Evolutionary conservation across 2,797 vertebrate genomes (phyloP).

Genomic region (Morelia viridis): DNA sequence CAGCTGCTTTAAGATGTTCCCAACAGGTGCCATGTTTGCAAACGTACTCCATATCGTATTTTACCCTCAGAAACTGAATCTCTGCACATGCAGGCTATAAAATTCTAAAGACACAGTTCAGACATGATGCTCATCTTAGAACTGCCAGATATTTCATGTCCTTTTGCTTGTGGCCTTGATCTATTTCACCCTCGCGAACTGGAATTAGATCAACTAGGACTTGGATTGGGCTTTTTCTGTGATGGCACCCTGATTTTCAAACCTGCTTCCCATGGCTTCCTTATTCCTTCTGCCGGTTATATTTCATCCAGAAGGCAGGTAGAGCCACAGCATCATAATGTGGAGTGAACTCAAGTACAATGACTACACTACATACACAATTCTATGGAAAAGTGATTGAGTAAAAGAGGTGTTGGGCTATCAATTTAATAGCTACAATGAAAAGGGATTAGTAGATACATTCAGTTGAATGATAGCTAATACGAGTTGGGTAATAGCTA

Average conservation of each 20-base stretch:
- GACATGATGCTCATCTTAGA: not conserved
- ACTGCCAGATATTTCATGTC: not conserved
- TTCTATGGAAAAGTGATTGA: not conserved
- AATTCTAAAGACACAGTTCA: not conserved
- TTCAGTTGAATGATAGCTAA: constrained; percentile 23
- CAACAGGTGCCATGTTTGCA: not conserved
- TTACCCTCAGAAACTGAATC: too few relatives aligned
- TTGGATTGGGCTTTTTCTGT: not conserved
- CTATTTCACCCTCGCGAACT: not conserved
- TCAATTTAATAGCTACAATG: constrained; percentile 1
- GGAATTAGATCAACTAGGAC: not conserved
- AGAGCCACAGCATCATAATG: not conserved
- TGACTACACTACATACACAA: not conserved
- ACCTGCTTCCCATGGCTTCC: not conserved
- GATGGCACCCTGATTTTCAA: not conserved
- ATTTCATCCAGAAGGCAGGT: not conserved
- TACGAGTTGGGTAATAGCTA: not conserved
- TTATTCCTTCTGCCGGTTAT: not conserved
- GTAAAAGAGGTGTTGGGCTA: not conserved
- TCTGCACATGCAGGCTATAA: too few relatives aligned
- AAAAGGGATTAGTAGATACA: not conserved
- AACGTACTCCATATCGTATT: too few relatives aligned
- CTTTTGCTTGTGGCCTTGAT: not conserved
- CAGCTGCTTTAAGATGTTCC: not conserved
- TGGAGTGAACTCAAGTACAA: not conserved